Evolutionary conservation across 37 sponge, comb jelly and placozoan genomes (phyloP), one percentile per base, ranked within the genome.

Genomic region (Diacarnus erythraeanus): DNA sequence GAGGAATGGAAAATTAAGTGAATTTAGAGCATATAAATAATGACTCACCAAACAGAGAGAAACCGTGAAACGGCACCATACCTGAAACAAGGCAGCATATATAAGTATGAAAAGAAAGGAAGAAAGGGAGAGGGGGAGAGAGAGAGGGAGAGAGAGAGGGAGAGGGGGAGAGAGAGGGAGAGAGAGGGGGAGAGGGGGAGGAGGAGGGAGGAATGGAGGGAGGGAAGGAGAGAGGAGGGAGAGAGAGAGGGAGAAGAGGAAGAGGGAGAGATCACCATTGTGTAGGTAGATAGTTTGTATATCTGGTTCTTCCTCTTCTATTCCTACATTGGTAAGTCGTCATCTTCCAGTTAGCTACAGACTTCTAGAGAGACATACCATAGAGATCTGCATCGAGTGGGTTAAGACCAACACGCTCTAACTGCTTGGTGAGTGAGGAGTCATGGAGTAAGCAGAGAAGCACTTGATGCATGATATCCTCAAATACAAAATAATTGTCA

Each of bases 401-500:
- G 2, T 65, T 42, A 0, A 42, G 26, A 42, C 78, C 43, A 51
- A 78, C 18, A 33, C 65, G 78, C 1, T 78, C 51, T 26, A 64
- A 78, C 51, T 78, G 78, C 34, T 10, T 2, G 22, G 43, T 12
- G 30, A 78, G 30, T n/a, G 74, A 44, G 41, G 38, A 21, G 44
- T 81, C 82, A 73, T 73, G 74, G 36, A 81, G 47, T 27, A 83
- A 54, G 40, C 67, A 51, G 47, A 76, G 44, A 3, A 81, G 60
- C 2, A 61, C 74, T 61, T 95, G 96, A 57, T 89, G 75, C 35
- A 86, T 69, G 23, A 71, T 64, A 61, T 95, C 96, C 51, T 95
- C 96, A 83, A 95, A 95, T 27, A 95, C 96, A 79, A 95, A 95
- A 73, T 83, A 95, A 54, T 79, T 83, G 37, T 95, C 96, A 82